Conservation (phyloP, 2,888 invertebrate species). For the Idaea straminata region DNA sequence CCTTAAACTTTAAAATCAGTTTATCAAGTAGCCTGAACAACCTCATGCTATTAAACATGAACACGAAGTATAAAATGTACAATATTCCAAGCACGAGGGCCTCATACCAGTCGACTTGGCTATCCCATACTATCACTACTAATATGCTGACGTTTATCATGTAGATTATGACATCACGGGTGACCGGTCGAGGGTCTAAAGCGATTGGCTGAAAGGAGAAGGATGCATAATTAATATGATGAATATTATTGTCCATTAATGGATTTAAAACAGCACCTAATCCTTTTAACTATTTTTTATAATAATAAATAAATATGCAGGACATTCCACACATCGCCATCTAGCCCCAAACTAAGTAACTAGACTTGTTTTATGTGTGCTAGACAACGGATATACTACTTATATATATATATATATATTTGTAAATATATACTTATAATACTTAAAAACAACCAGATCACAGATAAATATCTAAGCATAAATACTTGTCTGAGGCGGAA, state of each 20-base stretch:
- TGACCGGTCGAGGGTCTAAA: constrained; percentile 89
- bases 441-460: too few species aligned
- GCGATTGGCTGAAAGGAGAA: constrained; percentile 82
- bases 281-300: too few species aligned
- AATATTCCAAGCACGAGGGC: constrained; percentile 85
- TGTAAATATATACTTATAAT: too few species aligned
- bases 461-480: too few species aligned
- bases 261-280: too few species aligned
- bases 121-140: constrained; percentile 88
- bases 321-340: too few species aligned
- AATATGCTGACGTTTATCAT: constrained; percentile 85
- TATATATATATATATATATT: constrained; percentile 2
- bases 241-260: not conserved
- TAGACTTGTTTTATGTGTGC: too few species aligned
- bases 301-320: too few species aligned
- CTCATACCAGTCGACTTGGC: constrained; percentile 89
- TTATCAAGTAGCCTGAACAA: constrained; percentile 53
- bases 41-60: constrained; percentile 85
- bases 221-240: constrained; percentile 3
- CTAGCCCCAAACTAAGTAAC: too few species aligned
- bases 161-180: constrained; percentile 90
- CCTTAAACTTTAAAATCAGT: constrained; percentile 15
- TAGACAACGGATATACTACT: too few species aligned
- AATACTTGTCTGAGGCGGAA: too few species aligned
- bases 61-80: constrained; percentile 86